A percentile compares a stretch with the other conserved stretches of the same genome.
Evolutionary conservation across 1,140 invertebrate genomes (phyloP).

Genomic region (Micrasema longulum): DNA sequence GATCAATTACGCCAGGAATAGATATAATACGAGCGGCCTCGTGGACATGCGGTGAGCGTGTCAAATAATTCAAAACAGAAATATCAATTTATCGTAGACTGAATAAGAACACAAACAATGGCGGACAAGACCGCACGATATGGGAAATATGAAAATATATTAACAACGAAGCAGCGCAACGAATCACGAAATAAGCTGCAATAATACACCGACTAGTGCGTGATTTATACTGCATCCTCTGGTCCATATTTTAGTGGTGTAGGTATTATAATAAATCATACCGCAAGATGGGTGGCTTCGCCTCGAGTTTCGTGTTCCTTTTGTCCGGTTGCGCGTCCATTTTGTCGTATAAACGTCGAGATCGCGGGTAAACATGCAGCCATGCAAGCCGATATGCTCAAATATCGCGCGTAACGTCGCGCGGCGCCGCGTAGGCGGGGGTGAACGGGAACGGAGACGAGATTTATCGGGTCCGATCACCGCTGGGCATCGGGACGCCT

Average conservation of each 20-base stretch:
- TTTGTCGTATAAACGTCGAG: constrained; percentile 19
- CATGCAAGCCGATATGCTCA: constrained; percentile 22
- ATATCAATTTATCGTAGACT: constrained; percentile 7
- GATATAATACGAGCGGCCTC: neutral
- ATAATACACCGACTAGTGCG: constrained; percentile 25
- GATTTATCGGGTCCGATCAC: constrained; percentile 32
- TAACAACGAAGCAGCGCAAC: neutral
- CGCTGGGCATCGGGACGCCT: constrained; percentile 11
- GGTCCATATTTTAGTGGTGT: constrained; percentile 2
- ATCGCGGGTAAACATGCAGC: constrained; percentile 18
- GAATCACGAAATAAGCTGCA: constrained; percentile 26
- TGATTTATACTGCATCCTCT: constrained; percentile 5
- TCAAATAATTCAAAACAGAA: constrained; percentile 30
- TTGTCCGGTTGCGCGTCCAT: constrained; percentile 28
- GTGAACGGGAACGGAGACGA: neutral
- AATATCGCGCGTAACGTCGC: constrained; percentile 13
- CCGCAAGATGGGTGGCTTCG: constrained; percentile 18
- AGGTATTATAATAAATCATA: constrained; percentile 28
- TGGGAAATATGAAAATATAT: neutral
- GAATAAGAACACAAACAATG: neutral
- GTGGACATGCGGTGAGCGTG: constrained; percentile 24
- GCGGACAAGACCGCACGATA: neutral
- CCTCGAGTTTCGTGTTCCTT: neutral
- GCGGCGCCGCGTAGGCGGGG: constrained; percentile 16
- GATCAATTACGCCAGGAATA: constrained; percentile 33